Base-by-base conservation (phyloP, 1,140 invertebrate genomes). In the Tetraneura akinire region DNA sequence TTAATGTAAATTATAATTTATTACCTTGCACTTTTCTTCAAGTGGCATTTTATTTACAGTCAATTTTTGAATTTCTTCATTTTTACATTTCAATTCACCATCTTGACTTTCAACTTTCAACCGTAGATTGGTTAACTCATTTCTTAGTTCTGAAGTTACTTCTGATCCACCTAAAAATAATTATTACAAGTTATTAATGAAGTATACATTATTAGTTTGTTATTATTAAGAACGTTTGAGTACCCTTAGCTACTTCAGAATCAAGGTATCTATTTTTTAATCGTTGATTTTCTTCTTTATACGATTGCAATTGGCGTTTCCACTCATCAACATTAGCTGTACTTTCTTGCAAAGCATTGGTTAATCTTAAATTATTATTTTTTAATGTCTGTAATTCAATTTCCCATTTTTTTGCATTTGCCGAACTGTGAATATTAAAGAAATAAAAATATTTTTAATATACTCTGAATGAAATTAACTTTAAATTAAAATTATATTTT, bases 331-430 rank as follows among this genome's bases (percentile, higher is more conserved):
- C 96, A 87, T 98, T 98, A 55, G 96, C 94, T 37, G 96, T 98
- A 82, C 94, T 97, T 87, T 99, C 97, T 87, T 98, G 96, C 70
- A 99, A 88, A 13, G 96, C 96, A 84, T 94, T 95, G 11, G 96
- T 98, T 83, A 99, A 88, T 83, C 96, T 90, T 18, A 94, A 90
- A 87, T 98, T 99, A 86, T 98, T 98, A 83, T 94, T 97, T 87
- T 98, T 98, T 82, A 98, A 88, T 10, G 96, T 98, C 80, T 95
- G 93, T 82, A 99, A 87, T 87, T 99, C 96, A 68, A 98, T 91
- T 89, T 98, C 96, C 96, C 96, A 98, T 86, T 98, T 98, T 87
- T 98, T 98, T 3, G 96, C 96, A 88, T 98, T 98, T 32, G 95
- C 93, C 74, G 95, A 97, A 87, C 96, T 97, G 85, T 73, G 82